phyloP scores from a whole-genome alignment of 2,797 vertebrate species.

The Mastacembelus armatus region DNA sequence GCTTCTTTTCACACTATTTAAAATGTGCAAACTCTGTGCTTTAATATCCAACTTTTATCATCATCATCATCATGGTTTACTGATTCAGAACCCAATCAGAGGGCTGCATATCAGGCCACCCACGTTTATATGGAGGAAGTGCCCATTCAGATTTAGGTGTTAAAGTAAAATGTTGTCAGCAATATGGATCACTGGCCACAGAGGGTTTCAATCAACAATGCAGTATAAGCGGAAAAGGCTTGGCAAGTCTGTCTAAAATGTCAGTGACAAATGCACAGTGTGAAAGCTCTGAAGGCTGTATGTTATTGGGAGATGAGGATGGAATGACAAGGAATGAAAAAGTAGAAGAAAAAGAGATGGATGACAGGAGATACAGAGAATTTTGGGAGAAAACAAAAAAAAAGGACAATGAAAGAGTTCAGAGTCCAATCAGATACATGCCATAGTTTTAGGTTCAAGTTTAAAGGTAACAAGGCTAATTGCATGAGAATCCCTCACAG shows the following conservation, averaged over 20 bases:
- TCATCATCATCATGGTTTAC: too few species aligned
- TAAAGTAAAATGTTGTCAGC: constrained; percentile 52
- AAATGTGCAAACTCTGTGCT: background rate
- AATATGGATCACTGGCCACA: constrained; percentile 58
- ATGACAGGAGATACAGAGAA: constrained; percentile 44
- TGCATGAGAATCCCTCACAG: constrained; percentile 30
- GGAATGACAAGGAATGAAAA: constrained; percentile 50
- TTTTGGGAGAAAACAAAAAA: constrained; percentile 55
- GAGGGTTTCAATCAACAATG: constrained; percentile 59
- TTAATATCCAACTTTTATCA: too few species aligned
- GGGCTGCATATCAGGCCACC: constrained; percentile 17
- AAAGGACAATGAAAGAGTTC: constrained; percentile 32
- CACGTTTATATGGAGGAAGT: constrained; percentile 32
- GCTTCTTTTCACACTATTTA: too few species aligned
- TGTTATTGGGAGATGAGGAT: constrained; percentile 52
- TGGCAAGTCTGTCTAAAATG: constrained; percentile 47
- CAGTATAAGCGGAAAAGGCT: constrained; percentile 35
- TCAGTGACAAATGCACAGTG: constrained; percentile 57
- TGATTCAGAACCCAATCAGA: constrained; percentile 4
- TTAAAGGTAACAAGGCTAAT: constrained; percentile 22
- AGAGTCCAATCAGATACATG: constrained; percentile 23
- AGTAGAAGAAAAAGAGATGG: constrained; percentile 61
- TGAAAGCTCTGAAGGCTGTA: constrained; percentile 39
- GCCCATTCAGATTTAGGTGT: constrained; percentile 45
- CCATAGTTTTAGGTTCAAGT: constrained; percentile 16